Evolutionary conservation across 2,797 vertebrate species (phyloP), one percentile per base, ranked within the genome.

Genomic region (Lepus oiostolus): DNA sequence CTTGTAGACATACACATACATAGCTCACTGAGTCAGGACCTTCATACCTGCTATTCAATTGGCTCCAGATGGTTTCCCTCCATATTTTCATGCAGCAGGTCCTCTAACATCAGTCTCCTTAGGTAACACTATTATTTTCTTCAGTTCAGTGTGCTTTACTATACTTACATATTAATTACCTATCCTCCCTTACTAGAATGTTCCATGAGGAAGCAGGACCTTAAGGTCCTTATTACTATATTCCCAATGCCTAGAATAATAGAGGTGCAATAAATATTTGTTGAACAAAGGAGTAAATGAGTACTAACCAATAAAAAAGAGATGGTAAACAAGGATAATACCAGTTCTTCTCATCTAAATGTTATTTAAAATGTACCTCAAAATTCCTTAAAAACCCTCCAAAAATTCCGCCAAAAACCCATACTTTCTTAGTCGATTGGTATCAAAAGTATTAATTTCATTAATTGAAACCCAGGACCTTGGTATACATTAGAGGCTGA

Each of bases 401-500:
- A 47, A 42, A 42, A 47, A 47, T 47, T 47, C 42, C 1, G 8
- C 42, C 42, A 47, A 47, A 93, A 94, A 95, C 62, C 87, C 47
- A 11, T 38, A 81, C 35, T 94, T 92, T 75, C 47, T 38, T 68
- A 54, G n/a, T 19, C 71, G 7, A 54, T 74, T 84, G 65, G 32
- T 17, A 86, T 54, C 75, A 82, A 85, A 96, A 82, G 38, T 79
- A 82, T 30, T 91, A 63, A 81, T 89, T 94, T 91, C 93, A 87
- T n/a, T 87, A 93, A 94, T 85, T 88, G 91, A 91, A 95, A 91
- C 65, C 58, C 32, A 74, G 17, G 21, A 38, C 6, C 30, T 87
- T 58, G 50, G 24, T 70, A 22, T 47, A 94, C 14, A 76, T 84
- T 86, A 83, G 42, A 19, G 19, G 54, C 58, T 92, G 54, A 16